Evolutionary conservation across 2,113 vertebrate genomes (phyloP).

Genomic region (Falco punctatus): DNA sequence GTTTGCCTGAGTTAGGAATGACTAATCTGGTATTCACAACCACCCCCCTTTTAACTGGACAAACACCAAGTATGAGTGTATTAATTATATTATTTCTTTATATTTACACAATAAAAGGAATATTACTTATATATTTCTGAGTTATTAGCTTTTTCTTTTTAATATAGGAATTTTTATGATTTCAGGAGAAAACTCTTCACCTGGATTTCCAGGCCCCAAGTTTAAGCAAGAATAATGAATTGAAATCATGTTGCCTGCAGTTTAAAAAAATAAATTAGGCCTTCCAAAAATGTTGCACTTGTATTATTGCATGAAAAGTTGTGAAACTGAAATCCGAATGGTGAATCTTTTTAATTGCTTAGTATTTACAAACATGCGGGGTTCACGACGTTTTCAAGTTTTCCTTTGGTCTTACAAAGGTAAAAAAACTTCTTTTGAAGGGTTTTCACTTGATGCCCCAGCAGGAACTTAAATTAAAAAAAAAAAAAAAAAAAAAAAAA

Average conservation of each 20-base stretch:
- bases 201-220: background rate
- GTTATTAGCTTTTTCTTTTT: background rate
- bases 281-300: background rate
- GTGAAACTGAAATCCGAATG: background rate
- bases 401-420: background rate
- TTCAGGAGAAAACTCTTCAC: background rate
- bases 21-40: conserved; percentile 19
- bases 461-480: background rate
- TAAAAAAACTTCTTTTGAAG: background rate
- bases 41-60: background rate
- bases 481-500: background rate
- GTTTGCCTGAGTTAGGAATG: conserved; percentile 23
- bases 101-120: background rate
- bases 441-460: background rate
- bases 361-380: background rate
- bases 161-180: background rate
- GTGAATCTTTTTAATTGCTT: background rate
- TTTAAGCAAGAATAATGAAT: background rate
- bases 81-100: background rate
- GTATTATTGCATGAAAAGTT: background rate
- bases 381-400: background rate
- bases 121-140: background rate
- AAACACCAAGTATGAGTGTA: background rate
- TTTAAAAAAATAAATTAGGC: background rate
- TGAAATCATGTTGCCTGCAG: background rate